Conservation (phyloP, 2,797 vertebrate species). For the Alfaro cultratus region DNA sequence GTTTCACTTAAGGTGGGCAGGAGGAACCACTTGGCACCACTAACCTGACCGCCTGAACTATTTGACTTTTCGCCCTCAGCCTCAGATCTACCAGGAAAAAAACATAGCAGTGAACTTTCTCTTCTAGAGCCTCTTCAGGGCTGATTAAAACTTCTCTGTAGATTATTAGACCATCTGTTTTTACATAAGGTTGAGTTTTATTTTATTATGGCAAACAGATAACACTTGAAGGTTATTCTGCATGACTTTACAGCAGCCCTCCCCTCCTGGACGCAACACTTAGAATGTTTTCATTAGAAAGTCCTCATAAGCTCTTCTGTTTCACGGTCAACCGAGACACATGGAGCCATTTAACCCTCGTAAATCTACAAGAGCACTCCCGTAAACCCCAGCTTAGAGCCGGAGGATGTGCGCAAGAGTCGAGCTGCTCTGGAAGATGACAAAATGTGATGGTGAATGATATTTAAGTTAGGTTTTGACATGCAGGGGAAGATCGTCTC, state of each 20-base stretch:
- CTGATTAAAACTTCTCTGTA: slow-evolving; percentile 39
- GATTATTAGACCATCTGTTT: slow-evolving; percentile 4
- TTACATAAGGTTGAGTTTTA: neutral
- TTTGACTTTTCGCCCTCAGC: slow-evolving; percentile 50
- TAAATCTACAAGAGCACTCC: slow-evolving; percentile 31
- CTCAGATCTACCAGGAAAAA: slow-evolving; percentile 29
- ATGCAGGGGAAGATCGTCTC: neutral
- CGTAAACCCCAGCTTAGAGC: neutral
- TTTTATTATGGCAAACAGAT: slow-evolving; percentile 1
- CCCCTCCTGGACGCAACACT: slow-evolving; percentile 15
- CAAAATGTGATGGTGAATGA: neutral
- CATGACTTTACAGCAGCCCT: slow-evolving; percentile 11
- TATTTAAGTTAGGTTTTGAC: neutral
- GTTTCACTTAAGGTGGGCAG: slow-evolving; percentile 18
- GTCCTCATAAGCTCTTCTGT: slow-evolving; percentile 43
- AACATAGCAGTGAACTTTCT: slow-evolving; percentile 50
- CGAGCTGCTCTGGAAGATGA: neutral
- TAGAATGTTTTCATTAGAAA: slow-evolving; percentile 52
- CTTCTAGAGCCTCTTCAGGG: slow-evolving; percentile 21
- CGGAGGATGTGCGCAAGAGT: slow-evolving; percentile 6
- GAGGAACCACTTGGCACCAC: slow-evolving; percentile 42
- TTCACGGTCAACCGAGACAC: slow-evolving; percentile 41
- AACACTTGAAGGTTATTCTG: slow-evolving; percentile 5
- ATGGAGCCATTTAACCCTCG: slow-evolving; percentile 30
- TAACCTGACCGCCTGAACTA: slow-evolving; percentile 42